Percentiles rank a stretch among this genome's conserved stretches.
Evolutionary conservation across 2,113 vertebrate genomes (phyloP).

Genomic region (Danionella cerebrum): DNA sequence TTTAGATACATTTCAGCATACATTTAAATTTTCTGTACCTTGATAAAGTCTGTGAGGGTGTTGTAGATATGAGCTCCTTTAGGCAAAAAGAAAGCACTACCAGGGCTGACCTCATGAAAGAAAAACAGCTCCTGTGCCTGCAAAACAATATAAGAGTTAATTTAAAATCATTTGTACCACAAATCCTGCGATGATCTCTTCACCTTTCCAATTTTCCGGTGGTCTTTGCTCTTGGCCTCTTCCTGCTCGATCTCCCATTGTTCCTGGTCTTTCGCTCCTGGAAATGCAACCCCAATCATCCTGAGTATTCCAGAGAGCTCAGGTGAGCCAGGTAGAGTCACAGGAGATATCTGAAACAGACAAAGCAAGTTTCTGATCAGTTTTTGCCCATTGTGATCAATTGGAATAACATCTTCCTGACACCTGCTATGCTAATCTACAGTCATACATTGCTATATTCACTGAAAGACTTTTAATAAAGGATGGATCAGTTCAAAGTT

Average conservation of each 20-base stretch:
- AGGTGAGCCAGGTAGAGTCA: slow-evolving; percentile 59
- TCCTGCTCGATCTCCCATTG: slow-evolving; percentile 72
- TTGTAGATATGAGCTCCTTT: slow-evolving; percentile 85
- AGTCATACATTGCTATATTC: no score
- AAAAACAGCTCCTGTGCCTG: slow-evolving; percentile 84
- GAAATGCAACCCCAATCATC: slow-evolving; percentile 74
- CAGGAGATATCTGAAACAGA: slow-evolving; percentile 62
- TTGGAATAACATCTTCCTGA: no score
- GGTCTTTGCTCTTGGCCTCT: slow-evolving; percentile 70
- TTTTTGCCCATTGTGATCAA: no score
- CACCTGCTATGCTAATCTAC: no score
- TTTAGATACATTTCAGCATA: no score
- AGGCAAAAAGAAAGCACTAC: slow-evolving; percentile 91
- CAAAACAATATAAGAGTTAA: neutral
- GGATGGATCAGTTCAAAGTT: no score
- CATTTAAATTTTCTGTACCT: slow-evolving; percentile 50
- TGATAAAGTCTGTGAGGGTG: slow-evolving; percentile 78
- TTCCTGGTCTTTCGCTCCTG: slow-evolving; percentile 51
- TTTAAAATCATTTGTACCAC: no score
- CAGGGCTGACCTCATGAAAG: slow-evolving; percentile 85
- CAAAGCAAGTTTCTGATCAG: no score
- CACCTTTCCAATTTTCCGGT: slow-evolving; percentile 83
- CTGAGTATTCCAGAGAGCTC: slow-evolving; percentile 57
- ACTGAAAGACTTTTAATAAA: no score
- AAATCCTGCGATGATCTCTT: no score